phyloP scores from a whole-genome alignment of 2,113 vertebrate genomes.

The Bothrops jararaca region DNA sequence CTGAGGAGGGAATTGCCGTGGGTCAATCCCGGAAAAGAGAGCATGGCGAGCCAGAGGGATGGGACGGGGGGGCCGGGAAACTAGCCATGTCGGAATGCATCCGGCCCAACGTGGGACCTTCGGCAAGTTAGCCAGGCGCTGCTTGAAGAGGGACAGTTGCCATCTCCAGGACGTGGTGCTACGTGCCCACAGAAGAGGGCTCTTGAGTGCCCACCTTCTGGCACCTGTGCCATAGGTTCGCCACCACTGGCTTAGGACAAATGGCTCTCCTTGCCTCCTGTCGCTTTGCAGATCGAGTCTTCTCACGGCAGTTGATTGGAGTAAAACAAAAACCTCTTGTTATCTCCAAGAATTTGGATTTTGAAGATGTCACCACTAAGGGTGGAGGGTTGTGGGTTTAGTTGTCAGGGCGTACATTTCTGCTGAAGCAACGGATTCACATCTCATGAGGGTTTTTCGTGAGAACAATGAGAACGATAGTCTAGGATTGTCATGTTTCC shows the following conservation, averaged over 20 bases:
- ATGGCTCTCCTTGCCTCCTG: background rate
- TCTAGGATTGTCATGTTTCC: background rate
- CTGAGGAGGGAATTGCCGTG: too few species aligned
- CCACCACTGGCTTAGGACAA: background rate
- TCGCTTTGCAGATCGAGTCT: background rate
- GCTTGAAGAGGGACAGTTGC: too few species aligned
- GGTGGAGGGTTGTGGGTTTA: background rate
- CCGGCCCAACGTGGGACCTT: too few species aligned
- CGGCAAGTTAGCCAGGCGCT: too few species aligned
- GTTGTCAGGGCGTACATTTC: background rate
- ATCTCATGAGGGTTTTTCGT: background rate
- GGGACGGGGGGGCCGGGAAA: too few species aligned
- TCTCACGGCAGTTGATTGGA: background rate
- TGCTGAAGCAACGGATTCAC: background rate
- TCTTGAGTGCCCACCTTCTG: too few species aligned
- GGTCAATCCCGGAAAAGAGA: too few species aligned
- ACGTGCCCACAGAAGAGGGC: too few species aligned
- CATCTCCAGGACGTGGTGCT: too few species aligned
- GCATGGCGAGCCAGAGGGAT: too few species aligned
- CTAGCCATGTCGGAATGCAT: too few species aligned
- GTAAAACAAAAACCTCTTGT: background rate
- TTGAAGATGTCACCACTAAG: background rate
- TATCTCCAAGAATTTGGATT: background rate
- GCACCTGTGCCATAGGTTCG: too few species aligned
- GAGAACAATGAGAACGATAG: background rate